These are phyloP conservation scores for Xenops minutus DNA, from an alignment of 2,797 vertebrate genomes.

Conservation along the genomic window DNA sequence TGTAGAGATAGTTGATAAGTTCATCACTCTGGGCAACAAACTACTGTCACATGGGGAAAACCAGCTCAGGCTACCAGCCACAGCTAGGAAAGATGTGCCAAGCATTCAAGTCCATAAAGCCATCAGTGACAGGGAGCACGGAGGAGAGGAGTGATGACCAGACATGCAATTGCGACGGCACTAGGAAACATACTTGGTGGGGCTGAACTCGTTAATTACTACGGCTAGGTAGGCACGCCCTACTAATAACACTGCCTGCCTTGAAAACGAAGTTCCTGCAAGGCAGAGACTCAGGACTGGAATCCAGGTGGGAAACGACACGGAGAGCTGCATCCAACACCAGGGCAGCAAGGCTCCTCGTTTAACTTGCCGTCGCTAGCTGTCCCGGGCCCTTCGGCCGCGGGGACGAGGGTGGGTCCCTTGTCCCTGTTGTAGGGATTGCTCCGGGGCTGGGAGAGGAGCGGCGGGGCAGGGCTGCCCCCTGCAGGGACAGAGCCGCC, in stretches of 20 bases:
- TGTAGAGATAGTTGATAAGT: background rate
- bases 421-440: fast-evolving
- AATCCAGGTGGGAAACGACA: background rate
- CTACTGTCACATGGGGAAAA: background rate
- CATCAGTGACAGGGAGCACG: background rate
- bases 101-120: background rate
- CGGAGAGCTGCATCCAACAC: background rate
- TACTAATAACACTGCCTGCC: background rate
- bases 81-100: background rate
- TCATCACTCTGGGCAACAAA: background rate
- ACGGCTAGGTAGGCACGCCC: background rate
- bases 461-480: conserved; percentile 20
- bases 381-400: fast-evolving
- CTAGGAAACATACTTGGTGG: background rate
- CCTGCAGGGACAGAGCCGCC: background rate
- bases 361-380: background rate
- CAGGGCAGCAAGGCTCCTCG: background rate
- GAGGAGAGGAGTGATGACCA: background rate
- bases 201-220: background rate
- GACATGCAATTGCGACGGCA: background rate
- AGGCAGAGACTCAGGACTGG: background rate
- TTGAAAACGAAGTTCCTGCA: background rate
- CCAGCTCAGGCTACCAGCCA: background rate
- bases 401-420: fast-evolving
- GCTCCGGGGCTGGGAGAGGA: background rate